phyloP scores from a whole-genome alignment of 2,113 vertebrate species.

The Bostrychus sinensis region DNA sequence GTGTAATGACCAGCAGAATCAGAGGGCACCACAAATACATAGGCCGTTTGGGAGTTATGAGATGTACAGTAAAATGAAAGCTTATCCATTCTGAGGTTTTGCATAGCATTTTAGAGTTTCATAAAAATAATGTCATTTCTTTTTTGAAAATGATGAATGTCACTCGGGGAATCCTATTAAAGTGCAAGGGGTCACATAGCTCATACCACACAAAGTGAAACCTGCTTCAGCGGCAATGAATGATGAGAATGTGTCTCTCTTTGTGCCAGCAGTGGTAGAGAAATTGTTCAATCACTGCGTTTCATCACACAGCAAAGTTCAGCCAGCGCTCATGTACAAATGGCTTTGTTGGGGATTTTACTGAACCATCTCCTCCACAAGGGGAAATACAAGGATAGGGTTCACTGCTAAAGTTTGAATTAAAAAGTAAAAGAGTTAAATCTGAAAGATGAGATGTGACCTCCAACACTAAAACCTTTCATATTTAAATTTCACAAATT shows the following conservation, averaged over 20 bases:
- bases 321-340: conserved; percentile 13
- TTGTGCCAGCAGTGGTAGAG: conserved; percentile 14
- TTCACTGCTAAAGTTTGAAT: background rate
- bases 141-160: conserved; percentile 35
- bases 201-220: conserved; percentile 31
- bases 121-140: conserved; percentile 19
- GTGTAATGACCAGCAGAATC: conserved; percentile 18
- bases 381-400: too few relatives aligned
- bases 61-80: conserved; percentile 31
- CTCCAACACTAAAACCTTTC: too few relatives aligned
- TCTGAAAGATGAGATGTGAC: too few relatives aligned
- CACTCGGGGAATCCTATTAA: conserved; percentile 20
- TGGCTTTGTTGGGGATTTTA: conserved; percentile 1
- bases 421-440: background rate
- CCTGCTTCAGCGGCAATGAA: conserved; percentile 21
- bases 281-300: conserved; percentile 33
- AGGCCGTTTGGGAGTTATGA: conserved; percentile 23
- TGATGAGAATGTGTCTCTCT: conserved; percentile 6
- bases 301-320: conserved; percentile 15
- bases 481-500: too few relatives aligned
- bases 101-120: conserved; percentile 8
- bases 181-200: conserved; percentile 2
- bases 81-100: conserved; percentile 21
- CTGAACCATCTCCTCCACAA: too few relatives aligned
- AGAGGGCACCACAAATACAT: conserved; percentile 7